Percentiles rank a stretch among this genome's conserved stretches.
phyloP scores from a whole-genome alignment of 2,888 invertebrate genomes.

The Conistra vaccinii region DNA sequence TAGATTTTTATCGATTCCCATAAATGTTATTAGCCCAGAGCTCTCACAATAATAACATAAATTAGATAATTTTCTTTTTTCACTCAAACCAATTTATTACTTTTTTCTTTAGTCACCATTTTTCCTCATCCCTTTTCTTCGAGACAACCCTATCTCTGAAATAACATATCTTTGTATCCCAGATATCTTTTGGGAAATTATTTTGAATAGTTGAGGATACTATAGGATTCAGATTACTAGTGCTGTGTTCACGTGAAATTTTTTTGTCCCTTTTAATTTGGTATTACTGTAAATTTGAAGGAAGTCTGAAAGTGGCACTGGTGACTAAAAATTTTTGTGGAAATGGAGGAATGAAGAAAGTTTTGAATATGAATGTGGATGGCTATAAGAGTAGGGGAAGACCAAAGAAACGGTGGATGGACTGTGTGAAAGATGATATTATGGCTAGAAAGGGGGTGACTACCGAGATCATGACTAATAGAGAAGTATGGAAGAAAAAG shows the following conservation, averaged over 20 bases:
- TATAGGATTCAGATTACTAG: conserved; percentile 35
- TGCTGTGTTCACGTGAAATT: not conserved
- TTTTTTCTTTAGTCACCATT: conserved; percentile 39
- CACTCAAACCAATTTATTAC: conserved; percentile 57
- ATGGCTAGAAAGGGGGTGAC: too few species aligned
- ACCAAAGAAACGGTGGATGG: too few species aligned
- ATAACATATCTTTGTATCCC: conserved; percentile 51
- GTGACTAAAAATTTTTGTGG: not conserved
- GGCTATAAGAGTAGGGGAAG: too few species aligned
- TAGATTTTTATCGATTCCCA: conserved; percentile 40
- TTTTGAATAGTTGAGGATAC: conserved; percentile 21
- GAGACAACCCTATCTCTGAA: conserved; percentile 50
- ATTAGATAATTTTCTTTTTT: conserved; percentile 50
- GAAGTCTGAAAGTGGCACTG: not conserved
- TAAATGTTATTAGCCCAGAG: conserved; percentile 32
- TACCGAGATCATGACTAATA: too few species aligned
- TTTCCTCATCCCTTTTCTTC: conserved; percentile 36
- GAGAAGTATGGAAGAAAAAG: too few species aligned
- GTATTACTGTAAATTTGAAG: not conserved
- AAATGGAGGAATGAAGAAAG: not conserved
- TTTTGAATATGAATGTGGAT: too few species aligned
- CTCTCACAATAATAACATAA: conserved; percentile 37
- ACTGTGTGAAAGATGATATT: too few species aligned
- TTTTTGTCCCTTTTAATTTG: too few species aligned
- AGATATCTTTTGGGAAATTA: conserved; percentile 47